Evolutionary conservation across 2,888 invertebrate genomes (phyloP).

Genomic region (Drosophila koepferae): DNA sequence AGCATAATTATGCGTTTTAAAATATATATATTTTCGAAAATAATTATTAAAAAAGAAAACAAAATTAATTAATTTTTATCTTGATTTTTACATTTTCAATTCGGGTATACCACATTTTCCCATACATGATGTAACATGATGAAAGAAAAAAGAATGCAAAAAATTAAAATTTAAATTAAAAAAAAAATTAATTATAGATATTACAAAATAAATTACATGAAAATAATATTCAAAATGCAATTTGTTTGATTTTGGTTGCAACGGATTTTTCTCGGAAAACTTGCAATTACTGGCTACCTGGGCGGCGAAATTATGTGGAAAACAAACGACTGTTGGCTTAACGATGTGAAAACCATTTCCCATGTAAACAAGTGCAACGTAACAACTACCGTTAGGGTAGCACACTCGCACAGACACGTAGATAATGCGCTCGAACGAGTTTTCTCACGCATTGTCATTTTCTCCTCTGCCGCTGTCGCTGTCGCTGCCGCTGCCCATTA

Average conservation of each 20-base stretch:
- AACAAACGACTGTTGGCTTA: constrained; percentile 24
- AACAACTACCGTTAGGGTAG: constrained; percentile 25
- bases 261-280: not conserved
- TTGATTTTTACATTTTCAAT: not conserved
- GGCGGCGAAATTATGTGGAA: constrained; percentile 49
- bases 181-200: constrained; percentile 54
- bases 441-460: constrained; percentile 74
- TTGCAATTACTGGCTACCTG: constrained; percentile 24
- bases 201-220: constrained; percentile 70
- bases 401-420: constrained; percentile 7
- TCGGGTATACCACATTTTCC: constrained; percentile 15
- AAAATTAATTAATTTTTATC: constrained; percentile 25
- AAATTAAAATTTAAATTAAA: constrained; percentile 40
- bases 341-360: constrained; percentile 66
- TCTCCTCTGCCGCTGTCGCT: constrained; percentile 15
- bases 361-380: constrained; percentile 79
- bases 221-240: constrained; percentile 53
- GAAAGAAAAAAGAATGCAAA: constrained; percentile 34
- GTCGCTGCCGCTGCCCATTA: constrained; percentile 46
- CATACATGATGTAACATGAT: constrained; percentile 18
- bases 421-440: constrained; percentile 62
- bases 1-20: constrained; percentile 80
- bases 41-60: constrained; percentile 17
- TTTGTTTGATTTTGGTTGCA: constrained; percentile 2
- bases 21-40: constrained; percentile 40